Conservation (phyloP, 2,113 vertebrate species). For the Limnothrissa miodon region DNA sequence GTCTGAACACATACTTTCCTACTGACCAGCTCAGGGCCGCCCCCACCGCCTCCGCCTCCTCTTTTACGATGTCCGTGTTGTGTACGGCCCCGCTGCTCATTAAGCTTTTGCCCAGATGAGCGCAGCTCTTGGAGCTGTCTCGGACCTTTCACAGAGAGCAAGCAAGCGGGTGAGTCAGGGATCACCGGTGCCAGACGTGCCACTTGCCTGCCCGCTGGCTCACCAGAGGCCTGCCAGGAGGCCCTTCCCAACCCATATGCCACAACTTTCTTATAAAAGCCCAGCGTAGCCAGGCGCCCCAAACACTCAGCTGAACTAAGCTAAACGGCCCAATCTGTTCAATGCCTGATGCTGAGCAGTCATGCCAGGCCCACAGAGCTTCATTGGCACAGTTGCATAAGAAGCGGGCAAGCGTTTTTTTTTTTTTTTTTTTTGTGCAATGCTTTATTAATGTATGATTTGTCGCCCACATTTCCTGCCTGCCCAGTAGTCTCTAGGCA, state of each 20-base stretch:
- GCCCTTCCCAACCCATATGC: constrained; percentile 11
- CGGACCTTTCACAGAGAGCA: constrained; percentile 36
- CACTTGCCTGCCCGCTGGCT: constrained; percentile 1
- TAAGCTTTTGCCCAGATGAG: constrained; percentile 34
- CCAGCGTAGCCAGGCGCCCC: neutral
- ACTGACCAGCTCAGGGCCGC: constrained; percentile 5
- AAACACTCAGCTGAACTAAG: constrained; percentile 18
- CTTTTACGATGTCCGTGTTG: constrained; percentile 15
- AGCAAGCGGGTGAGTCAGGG: no score
- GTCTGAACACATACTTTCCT: constrained; percentile 41
- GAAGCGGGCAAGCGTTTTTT: neutral
- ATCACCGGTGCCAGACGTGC: constrained; percentile 26
- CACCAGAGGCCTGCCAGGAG: constrained; percentile 18
- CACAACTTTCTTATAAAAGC: constrained; percentile 35
- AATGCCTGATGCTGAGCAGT: neutral
- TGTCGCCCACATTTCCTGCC: neutral
- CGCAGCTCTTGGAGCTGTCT: constrained; percentile 26
- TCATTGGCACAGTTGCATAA: neutral
- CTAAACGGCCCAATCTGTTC: neutral
- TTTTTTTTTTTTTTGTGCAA: neutral
- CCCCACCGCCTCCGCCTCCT: neutral
- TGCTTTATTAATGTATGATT: neutral
- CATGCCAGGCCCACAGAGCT: neutral
- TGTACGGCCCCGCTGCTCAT: constrained; percentile 26
- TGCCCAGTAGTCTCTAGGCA: neutral